Base-by-base conservation (phyloP, 2,888 invertebrate genomes). In the Heteropelma amictum region DNA sequence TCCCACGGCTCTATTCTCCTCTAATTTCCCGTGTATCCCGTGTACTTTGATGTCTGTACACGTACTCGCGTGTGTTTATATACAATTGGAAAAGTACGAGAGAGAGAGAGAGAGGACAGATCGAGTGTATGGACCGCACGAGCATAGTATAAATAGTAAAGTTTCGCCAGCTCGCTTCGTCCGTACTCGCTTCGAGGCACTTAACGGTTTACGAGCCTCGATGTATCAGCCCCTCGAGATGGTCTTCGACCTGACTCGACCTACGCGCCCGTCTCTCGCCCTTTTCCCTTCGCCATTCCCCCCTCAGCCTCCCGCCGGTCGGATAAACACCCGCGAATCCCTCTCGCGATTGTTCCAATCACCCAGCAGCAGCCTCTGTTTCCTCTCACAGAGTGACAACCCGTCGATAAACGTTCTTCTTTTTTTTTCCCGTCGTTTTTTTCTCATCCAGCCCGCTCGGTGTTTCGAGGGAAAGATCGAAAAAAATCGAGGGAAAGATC, bases 131-230 rank as follows among this genome's bases (percentile, higher is more conserved):
- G 40, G 58, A 35, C 35, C 28, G 42, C 63, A 75, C 67, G 49
- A 67, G 49, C n/a, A n/a, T n/a, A 40, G 49, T 28, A 47, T 58
- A 35, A 45, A 21, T 19, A 51, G 51, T 64, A 33, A 14, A 56
- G 28, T 63, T 61, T 56, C 40, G 42, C 56, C 51, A 40, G 61
- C 63, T 64, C 70, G 79, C 82, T 81, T 82, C 76, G 80, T 82
- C 83, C 72, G 77, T 84, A 83, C 84, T 83, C 82, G 82, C 79
- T 78, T 84, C 73, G 76, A 82, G 82, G 85, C 82, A 85, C 85
- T 87, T 85, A 84, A 84, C 82, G 81, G 80, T 87, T 88, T 88
- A 88, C 87, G 87, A 87, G 81, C 77, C 80, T 79, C 85, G 84
- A 83, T 83, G 82, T 84, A 84, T 84, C 86, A 80, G 79, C 79